Percentiles rank a stretch among this genome's conserved stretches.
These are phyloP conservation scores for Crossocerus cetratus DNA, from an alignment of 2,888 invertebrate genomes.

Conservation along the genomic window DNA sequence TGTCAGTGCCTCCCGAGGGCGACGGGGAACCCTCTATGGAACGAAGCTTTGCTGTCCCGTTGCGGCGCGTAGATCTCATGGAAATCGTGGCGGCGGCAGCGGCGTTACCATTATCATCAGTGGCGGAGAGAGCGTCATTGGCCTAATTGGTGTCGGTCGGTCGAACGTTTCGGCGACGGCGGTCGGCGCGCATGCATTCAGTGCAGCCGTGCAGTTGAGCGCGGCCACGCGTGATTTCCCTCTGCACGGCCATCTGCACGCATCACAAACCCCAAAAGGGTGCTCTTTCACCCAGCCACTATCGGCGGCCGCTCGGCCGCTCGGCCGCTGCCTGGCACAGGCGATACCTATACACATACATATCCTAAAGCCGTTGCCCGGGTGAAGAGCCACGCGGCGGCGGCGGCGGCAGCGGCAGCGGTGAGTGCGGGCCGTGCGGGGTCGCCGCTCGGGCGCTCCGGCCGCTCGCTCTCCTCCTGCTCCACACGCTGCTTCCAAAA, in stretches of 20 bases:
- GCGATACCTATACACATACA: conserved; percentile 18
- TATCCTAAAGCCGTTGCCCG: conserved; percentile 34
- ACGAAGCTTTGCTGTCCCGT: conserved; percentile 26
- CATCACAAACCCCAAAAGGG: conserved; percentile 73
- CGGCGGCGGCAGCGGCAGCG: too few relatives aligned
- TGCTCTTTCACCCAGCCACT: conserved; percentile 66
- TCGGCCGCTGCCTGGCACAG: conserved; percentile 37
- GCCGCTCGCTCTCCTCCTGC: conserved; percentile 33
- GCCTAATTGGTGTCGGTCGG: conserved; percentile 70
- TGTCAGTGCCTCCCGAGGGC: too few relatives aligned
- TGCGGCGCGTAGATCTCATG: conserved; percentile 28
- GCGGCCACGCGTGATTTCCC: conserved; percentile 73
- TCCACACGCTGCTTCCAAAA: conserved; percentile 56
- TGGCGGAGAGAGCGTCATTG: conserved; percentile 64
- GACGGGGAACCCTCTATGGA: too few relatives aligned
- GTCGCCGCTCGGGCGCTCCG: neutral
- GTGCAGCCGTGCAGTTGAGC: conserved; percentile 68
- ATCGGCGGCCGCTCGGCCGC: conserved; percentile 31
- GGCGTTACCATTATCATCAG: conserved; percentile 69
- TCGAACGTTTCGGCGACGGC: conserved; percentile 64
- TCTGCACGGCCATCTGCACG: conserved; percentile 71
- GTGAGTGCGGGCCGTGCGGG: conserved; percentile 24
- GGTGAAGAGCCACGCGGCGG: conserved; percentile 44
- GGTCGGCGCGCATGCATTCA: conserved; percentile 56
- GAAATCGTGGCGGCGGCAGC: conserved; percentile 27